Percentiles rank a stretch among this genome's conserved stretches.
Evolutionary conservation across 2,113 vertebrate species (phyloP).

Genomic region (Pituophis catenifer): DNA sequence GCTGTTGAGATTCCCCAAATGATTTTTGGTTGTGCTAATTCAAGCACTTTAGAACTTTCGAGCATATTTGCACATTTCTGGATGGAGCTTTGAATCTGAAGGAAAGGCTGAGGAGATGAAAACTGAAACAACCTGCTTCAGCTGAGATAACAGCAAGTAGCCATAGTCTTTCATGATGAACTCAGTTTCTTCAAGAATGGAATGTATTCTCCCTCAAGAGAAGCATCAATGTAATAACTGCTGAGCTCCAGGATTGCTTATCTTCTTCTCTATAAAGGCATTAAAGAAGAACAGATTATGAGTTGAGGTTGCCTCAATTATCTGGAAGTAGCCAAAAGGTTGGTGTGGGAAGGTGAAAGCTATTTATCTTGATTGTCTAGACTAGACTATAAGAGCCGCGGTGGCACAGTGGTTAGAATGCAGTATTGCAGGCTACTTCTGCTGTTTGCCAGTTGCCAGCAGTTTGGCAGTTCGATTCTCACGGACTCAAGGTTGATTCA

Average conservation of each 20-base stretch:
- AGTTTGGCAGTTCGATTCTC: too few relatives aligned
- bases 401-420: too few relatives aligned
- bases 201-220: background rate
- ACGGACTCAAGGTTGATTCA: too few relatives aligned
- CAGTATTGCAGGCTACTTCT: too few relatives aligned
- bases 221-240: background rate
- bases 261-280: background rate
- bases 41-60: background rate
- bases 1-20: too few relatives aligned
- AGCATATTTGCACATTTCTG: background rate
- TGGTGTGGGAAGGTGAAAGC: background rate
- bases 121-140: background rate
- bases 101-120: background rate
- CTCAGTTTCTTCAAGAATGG: background rate
- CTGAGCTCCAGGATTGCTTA: background rate
- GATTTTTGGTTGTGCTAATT: background rate
- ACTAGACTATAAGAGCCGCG: too few relatives aligned
- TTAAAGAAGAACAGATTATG: background rate
- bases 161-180: background rate
- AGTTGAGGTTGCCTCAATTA: background rate
- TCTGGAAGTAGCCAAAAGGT: background rate
- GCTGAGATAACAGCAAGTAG: background rate
- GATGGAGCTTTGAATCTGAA: background rate
- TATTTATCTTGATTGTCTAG: background rate
- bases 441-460: too few relatives aligned